phyloP scores from a whole-genome alignment of 2,888 invertebrate genomes.

The Toxonevra muliebris region DNA sequence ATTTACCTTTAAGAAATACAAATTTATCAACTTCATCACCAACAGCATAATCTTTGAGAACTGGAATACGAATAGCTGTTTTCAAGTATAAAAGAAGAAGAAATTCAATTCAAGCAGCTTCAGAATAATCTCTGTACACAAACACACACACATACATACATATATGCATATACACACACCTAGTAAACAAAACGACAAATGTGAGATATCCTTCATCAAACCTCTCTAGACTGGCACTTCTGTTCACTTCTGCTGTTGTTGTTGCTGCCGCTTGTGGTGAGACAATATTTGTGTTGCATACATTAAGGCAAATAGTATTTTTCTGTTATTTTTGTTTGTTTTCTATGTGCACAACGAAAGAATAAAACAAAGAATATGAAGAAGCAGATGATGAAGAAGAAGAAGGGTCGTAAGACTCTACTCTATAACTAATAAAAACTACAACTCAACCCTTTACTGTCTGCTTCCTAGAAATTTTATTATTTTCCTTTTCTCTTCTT shows the following conservation, averaged over 20 bases:
- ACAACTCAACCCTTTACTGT: constrained; percentile 37
- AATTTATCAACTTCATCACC: constrained; percentile 1
- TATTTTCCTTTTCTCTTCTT: constrained; percentile 27
- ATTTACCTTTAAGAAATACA: not conserved
- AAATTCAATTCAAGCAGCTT: constrained; percentile 2
- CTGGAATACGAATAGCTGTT: not conserved
- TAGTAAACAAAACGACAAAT: too few relatives aligned
- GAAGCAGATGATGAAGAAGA: too few relatives aligned
- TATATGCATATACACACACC: not conserved
- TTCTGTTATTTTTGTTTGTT: too few relatives aligned
- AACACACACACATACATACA: constrained; percentile 9
- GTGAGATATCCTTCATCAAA: too few relatives aligned
- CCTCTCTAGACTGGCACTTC: not conserved
- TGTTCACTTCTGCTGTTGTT: constrained; percentile 15
- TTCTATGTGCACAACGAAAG: not conserved
- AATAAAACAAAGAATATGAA: not conserved
- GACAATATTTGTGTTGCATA: constrained; percentile 56
- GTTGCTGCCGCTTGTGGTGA: constrained; percentile 41
- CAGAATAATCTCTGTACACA: not conserved
- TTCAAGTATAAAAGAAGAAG: not conserved
- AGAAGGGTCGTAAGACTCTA: constrained; percentile 1
- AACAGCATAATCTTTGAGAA: not conserved
- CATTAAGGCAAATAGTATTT: constrained; percentile 38
- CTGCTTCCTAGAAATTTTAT: constrained; percentile 27
- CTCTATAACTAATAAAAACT: constrained; percentile 15